Evolutionary conservation across 2,888 invertebrate species (phyloP).

Genomic region (Tanypteryx hageni): DNA sequence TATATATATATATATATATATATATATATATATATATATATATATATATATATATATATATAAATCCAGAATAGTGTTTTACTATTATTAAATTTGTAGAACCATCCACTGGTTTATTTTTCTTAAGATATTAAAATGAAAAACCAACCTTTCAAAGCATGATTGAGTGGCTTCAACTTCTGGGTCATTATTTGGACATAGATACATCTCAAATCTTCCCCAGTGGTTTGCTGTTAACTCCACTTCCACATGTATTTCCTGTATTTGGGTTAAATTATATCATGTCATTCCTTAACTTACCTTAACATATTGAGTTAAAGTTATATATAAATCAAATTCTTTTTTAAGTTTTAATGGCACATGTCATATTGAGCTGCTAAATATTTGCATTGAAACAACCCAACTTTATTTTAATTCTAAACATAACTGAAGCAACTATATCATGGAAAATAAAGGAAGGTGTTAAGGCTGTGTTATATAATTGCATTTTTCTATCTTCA

Average conservation of each 20-base stretch:
- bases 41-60: background rate
- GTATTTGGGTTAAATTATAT: conserved; percentile 67
- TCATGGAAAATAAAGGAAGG: too few species aligned
- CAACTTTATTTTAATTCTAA: too few species aligned
- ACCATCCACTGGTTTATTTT: background rate
- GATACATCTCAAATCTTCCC: conserved; percentile 89
- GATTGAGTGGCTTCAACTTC: conserved; percentile 86
- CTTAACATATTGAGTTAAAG: too few species aligned
- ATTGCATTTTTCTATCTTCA: too few species aligned
- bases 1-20: background rate
- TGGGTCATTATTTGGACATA: conserved; percentile 92
- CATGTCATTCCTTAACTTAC: too few species aligned
- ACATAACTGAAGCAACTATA: too few species aligned
- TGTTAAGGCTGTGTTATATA: too few species aligned
- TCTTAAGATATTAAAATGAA: background rate
- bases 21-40: background rate
- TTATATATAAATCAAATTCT: too few species aligned
- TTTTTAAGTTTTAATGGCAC: too few species aligned
- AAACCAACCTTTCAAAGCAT: conserved; percentile 85
- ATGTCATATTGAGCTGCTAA: too few species aligned
- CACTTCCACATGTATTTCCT: conserved; percentile 90
- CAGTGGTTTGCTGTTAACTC: conserved; percentile 94
- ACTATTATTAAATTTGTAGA: background rate
- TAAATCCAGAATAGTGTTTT: too few species aligned
- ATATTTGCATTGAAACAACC: too few species aligned